Evolutionary conservation across 2,797 vertebrate genomes (phyloP).

Genomic region (Spinus pinus): DNA sequence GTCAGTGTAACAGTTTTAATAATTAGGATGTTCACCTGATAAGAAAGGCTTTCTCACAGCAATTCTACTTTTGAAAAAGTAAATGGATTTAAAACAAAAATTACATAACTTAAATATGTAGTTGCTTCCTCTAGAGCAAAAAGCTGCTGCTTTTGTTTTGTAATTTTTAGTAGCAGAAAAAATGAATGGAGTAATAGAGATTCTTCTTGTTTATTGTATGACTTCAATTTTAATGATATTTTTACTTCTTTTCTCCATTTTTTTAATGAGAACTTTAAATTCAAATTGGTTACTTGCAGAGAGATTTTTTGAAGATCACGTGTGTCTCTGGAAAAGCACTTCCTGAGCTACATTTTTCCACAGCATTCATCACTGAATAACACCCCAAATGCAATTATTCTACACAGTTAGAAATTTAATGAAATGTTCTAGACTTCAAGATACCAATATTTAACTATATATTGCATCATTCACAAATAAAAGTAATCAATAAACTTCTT

Average conservation of each 20-base stretch:
- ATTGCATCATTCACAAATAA: background rate
- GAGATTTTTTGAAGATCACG: rapidly evolving
- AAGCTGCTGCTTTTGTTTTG: background rate
- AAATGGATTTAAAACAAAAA: background rate
- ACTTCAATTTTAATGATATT: background rate
- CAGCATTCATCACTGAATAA: background rate
- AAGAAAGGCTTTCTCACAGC: background rate
- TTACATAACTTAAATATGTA: background rate
- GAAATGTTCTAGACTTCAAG: background rate
- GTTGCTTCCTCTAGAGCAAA: background rate
- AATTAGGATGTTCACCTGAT: background rate
- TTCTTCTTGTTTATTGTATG: background rate
- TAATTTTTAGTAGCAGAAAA: background rate
- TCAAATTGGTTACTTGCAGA: background rate
- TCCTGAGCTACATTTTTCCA: background rate
- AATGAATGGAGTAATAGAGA: background rate
- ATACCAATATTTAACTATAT: background rate
- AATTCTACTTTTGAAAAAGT: background rate
- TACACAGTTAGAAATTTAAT: background rate
- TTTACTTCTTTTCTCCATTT: background rate
- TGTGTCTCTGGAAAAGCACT: background rate
- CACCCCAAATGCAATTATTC: background rate
- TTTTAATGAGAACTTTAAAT: background rate
- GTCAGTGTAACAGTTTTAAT: background rate
- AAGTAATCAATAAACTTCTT: background rate